Base-by-base conservation (phyloP, 2,797 vertebrate species). In the Ptychobarbus kaznakovi region DNA sequence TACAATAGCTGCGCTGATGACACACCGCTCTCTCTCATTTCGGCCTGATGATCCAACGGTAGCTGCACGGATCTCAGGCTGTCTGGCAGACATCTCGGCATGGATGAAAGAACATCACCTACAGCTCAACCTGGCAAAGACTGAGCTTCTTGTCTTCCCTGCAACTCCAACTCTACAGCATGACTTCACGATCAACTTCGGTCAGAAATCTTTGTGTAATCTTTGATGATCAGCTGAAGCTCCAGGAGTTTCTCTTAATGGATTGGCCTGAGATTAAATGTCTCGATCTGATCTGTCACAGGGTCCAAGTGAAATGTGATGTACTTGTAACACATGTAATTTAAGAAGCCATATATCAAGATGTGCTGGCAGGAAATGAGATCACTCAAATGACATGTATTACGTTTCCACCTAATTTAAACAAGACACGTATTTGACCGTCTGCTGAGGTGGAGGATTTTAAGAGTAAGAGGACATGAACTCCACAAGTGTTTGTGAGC, bases 261-360 rank as follows among this genome's bases (percentile, higher is more conserved):
- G 3, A 38, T 44, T 66, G 40, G 25, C 25, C 77, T 51, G 63
- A 51, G 78, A 68, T 80, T 49, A 80, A 68, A 68, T 66, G 18
- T 81, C 63, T 51, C 44, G 0, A 35, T 35, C 42, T 53, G 63
- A 68, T 51, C 63, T 65, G 35, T 20, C 20, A 6, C 58, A 80
- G 58, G 58, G n/a, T 22, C 77, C 6, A 65, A 51, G 63, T 80
- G 63, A 80, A 80, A 68, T 80, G 63, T 9, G 63, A 80, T 51
- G 61, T 49, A 80, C 58, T 79, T 65, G n/a, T 79, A 66, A 11
- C 49, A 66, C 38, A 78, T 42, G 58, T 25, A 5, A 61, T 25
- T 25, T 61, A 25, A 78, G 77, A 44, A 80, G 61, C 40, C 56
- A 10, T 22, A 49, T 80, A 66, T 80, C 79, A 68, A 51, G 44